A percentile compares a stretch with the other conserved stretches of the same genome.
phyloP scores from a whole-genome alignment of 1,140 invertebrate genomes.

The Dryas iulia region DNA sequence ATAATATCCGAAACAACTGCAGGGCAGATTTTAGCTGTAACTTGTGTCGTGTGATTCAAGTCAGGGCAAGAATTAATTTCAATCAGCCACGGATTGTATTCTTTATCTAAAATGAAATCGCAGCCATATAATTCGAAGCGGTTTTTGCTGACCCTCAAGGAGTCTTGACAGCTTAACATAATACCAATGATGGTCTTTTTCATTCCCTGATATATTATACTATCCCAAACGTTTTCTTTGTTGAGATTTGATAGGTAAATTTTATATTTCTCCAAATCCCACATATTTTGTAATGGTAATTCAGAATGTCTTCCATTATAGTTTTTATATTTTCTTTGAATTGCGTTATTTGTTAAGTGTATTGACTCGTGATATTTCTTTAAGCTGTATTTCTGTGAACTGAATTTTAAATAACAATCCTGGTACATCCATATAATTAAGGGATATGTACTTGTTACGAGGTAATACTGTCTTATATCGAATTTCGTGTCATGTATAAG shows the following conservation, averaged over 20 bases:
- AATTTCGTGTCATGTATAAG: slow-evolving; percentile 94
- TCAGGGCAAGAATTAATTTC: slow-evolving; percentile 96
- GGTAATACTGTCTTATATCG: slow-evolving; percentile 94
- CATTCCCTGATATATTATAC: slow-evolving; percentile 92
- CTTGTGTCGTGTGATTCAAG: slow-evolving; percentile 89
- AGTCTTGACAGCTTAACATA: slow-evolving; percentile 88
- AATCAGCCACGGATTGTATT: slow-evolving; percentile 93
- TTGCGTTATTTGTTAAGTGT: slow-evolving; percentile 95
- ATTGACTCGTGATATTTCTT: slow-evolving; percentile 92
- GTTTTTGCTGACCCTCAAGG: slow-evolving; percentile 87
- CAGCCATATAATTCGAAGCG: slow-evolving; percentile 95
- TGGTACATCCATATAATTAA: slow-evolving; percentile 95
- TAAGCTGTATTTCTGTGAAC: slow-evolving; percentile 92
- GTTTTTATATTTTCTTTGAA: slow-evolving; percentile 92
- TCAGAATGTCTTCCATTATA: slow-evolving; percentile 82
- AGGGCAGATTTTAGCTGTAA: slow-evolving; percentile 91
- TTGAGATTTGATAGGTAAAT: slow-evolving; percentile 82
- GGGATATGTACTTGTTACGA: slow-evolving; percentile 89
- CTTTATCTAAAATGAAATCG: slow-evolving; percentile 94
- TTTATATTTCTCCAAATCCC: slow-evolving; percentile 90
- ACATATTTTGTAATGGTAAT: slow-evolving; percentile 91
- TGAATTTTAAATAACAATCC: slow-evolving; percentile 93
- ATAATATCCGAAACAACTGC: slow-evolving; percentile 91
- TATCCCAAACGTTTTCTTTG: slow-evolving; percentile 80
- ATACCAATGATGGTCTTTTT: slow-evolving; percentile 90